Conservation (phyloP, 1,140 invertebrate species). For the Rhynchophorus ferrugineus region DNA sequence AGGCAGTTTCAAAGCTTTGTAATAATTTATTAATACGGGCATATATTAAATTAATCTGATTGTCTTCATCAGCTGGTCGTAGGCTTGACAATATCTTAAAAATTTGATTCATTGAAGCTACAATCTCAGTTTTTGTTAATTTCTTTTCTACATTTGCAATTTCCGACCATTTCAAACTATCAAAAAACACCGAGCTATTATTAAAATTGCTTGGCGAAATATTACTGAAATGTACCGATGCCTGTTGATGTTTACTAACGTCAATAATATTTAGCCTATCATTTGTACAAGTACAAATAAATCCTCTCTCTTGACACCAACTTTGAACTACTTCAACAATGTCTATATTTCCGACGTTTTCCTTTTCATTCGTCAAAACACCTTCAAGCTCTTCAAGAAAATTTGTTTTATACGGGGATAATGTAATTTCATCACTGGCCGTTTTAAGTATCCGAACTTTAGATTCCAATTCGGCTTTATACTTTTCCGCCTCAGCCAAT, state of each 20-base stretch:
- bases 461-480: slow-evolving; percentile 49
- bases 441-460: slow-evolving; percentile 36
- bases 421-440: slow-evolving; percentile 34
- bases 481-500: slow-evolving; percentile 51
- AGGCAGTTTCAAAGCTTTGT: slow-evolving; percentile 36
- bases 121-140: slow-evolving; percentile 29
- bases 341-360: slow-evolving; percentile 8
- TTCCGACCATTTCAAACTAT: slow-evolving; percentile 27
- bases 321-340: slow-evolving; percentile 21
- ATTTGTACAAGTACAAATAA: slow-evolving; percentile 22
- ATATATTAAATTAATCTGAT: slow-evolving; percentile 35
- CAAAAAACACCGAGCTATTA: slow-evolving; percentile 28
- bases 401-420: slow-evolving; percentile 46
- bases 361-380: slow-evolving; percentile 37
- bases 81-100: slow-evolving; percentile 31
- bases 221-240: slow-evolving; percentile 20
- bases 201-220: slow-evolving; percentile 20
- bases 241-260: slow-evolving; percentile 20
- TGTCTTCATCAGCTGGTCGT: slow-evolving; percentile 32
- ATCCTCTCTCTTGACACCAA: slow-evolving; percentile 25
- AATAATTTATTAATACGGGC: slow-evolving; percentile 36
- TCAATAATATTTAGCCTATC: slow-evolving; percentile 27
- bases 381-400: slow-evolving; percentile 48
- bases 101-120: slow-evolving; percentile 32
- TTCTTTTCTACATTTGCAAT: slow-evolving; percentile 21